Percentiles rank a stretch among this genome's conserved stretches.
Evolutionary conservation across 2,888 invertebrate genomes (phyloP).

Genomic region (Drosophila eohydei): DNA sequence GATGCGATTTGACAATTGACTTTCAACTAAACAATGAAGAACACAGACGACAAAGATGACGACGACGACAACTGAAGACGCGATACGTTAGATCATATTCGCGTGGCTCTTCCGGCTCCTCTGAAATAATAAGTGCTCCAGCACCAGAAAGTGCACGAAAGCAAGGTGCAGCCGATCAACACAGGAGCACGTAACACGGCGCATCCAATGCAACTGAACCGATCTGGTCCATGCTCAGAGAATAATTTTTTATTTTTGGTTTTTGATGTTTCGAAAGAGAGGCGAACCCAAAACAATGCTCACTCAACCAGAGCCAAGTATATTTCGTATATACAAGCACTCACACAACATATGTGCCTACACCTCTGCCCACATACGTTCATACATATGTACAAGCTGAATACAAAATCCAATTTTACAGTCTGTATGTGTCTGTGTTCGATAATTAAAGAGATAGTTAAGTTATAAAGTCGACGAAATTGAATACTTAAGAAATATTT

Average conservation of each 20-base stretch:
- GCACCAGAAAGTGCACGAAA: slow-evolving; percentile 28
- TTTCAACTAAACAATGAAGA: slow-evolving; percentile 27
- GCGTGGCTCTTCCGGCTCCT: slow-evolving; percentile 14
- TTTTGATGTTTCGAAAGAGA: slow-evolving; percentile 36
- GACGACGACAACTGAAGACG: slow-evolving; percentile 30
- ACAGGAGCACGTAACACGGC: slow-evolving; percentile 71
- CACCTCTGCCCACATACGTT: background rate
- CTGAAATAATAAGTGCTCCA: slow-evolving; percentile 19
- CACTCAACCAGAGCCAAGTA: slow-evolving; percentile 56
- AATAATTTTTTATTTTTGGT: slow-evolving; percentile 66
- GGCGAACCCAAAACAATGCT: slow-evolving; percentile 41
- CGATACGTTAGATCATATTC: slow-evolving; percentile 44
- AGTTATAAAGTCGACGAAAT: background rate
- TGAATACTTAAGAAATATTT: background rate
- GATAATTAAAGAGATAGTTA: background rate
- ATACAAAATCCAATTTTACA: slow-evolving; percentile 14
- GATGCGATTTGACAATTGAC: slow-evolving; percentile 27
- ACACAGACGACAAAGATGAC: slow-evolving; percentile 46
- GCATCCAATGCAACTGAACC: slow-evolving; percentile 76
- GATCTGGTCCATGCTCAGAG: slow-evolving; percentile 34
- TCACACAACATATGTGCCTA: slow-evolving; percentile 1
- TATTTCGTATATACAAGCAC: slow-evolving; percentile 30
- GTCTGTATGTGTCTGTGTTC: background rate
- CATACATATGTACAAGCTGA: background rate
- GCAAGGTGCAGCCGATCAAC: slow-evolving; percentile 57